Evolutionary conservation across 2,113 vertebrate genomes (phyloP).

Genomic region (Sterna hirundo): DNA sequence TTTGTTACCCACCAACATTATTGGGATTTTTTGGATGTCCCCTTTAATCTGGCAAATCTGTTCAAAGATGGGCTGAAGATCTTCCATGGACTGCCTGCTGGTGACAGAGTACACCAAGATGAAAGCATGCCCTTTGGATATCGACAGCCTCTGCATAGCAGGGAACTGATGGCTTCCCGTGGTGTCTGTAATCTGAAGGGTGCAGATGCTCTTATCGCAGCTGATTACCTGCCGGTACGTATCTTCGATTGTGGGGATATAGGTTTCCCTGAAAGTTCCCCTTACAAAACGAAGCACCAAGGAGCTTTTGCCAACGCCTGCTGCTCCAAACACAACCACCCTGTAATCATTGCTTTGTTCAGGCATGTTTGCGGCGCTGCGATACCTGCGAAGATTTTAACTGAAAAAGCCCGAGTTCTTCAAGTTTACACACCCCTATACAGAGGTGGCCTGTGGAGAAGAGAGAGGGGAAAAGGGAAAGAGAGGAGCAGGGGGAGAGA

Average conservation of each 20-base stretch:
- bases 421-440: not conserved
- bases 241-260: slow-evolving; percentile 75
- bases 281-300: slow-evolving; percentile 72
- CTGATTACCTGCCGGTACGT: slow-evolving; percentile 78
- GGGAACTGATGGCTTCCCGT: slow-evolving; percentile 79
- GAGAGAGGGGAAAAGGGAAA: not conserved
- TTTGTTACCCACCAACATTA: slow-evolving; percentile 77
- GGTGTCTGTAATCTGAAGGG: slow-evolving; percentile 78
- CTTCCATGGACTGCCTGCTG: slow-evolving; percentile 73
- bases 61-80: slow-evolving; percentile 75
- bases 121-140: slow-evolving; percentile 77
- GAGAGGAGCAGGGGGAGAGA: not conserved
- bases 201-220: slow-evolving; percentile 78
- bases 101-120: slow-evolving; percentile 75
- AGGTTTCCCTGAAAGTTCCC: slow-evolving; percentile 72
- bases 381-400: not conserved
- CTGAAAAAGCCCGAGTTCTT: not conserved
- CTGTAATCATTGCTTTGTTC: slow-evolving; percentile 73
- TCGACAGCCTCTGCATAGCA: slow-evolving; percentile 77
- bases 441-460: not conserved
- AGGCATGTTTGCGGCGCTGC: slow-evolving; percentile 54
- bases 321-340: slow-evolving; percentile 73
- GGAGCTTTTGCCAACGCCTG: slow-evolving; percentile 77
- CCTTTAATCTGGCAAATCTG: slow-evolving; percentile 77
- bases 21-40: slow-evolving; percentile 52